A percentile compares a stretch with the other conserved stretches of the same genome.
phyloP scores from a whole-genome alignment of 2,797 vertebrate species.

The Crocidura indochinensis region DNA sequence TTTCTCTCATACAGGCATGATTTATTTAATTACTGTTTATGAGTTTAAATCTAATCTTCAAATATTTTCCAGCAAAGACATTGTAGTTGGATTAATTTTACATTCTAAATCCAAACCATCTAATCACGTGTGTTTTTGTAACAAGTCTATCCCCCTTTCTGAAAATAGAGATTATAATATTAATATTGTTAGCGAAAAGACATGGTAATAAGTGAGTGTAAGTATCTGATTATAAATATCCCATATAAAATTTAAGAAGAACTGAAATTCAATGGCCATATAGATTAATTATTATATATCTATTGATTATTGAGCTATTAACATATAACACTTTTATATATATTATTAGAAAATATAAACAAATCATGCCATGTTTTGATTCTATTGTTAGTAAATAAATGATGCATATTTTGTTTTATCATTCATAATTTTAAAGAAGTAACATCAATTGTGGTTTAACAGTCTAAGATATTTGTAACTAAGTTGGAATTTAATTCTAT shows the following conservation, averaged over 20 bases:
- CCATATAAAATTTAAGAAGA: no score
- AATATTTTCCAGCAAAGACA: rapidly evolving
- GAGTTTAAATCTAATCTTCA: neutral
- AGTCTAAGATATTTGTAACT: slow-evolving; percentile 46
- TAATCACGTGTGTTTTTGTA: neutral
- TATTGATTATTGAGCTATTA: no score
- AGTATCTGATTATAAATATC: no score
- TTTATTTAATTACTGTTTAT: neutral
- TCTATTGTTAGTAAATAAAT: slow-evolving; percentile 5
- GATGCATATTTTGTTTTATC: neutral
- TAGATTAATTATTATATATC: no score
- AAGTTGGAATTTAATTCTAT: neutral
- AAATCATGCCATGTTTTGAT: neutral
- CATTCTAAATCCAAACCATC: neutral
- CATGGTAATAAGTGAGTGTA: no score
- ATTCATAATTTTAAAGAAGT: slow-evolving; percentile 1
- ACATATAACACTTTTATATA: neutral
- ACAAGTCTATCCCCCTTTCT: neutral
- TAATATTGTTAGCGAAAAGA: neutral
- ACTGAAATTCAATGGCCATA: no score
- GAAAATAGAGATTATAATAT: neutral
- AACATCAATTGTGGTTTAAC: neutral
- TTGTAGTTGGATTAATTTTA: neutral
- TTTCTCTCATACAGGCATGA: neutral
- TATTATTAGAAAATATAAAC: neutral